Percentiles rank a stretch among this genome's conserved stretches.
These are phyloP conservation scores for Dolichallabes microphthalmus DNA, from an alignment of 2,113 vertebrate genomes.

Conservation along the genomic window DNA sequence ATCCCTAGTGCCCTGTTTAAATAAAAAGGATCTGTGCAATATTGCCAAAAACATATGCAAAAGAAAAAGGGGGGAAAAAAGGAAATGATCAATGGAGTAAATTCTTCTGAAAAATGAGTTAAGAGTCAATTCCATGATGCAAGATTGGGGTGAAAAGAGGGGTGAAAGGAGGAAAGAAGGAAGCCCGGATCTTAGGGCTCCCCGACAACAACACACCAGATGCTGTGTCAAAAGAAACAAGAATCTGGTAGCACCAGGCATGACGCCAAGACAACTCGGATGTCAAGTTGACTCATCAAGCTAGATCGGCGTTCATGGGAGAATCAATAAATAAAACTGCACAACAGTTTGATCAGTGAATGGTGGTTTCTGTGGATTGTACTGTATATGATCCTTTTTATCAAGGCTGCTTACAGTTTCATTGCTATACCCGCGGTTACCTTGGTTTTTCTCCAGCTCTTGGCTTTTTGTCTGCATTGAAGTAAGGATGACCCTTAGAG, in stretches of 20 bases:
- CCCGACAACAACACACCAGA: conserved; percentile 47
- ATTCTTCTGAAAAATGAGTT: not conserved
- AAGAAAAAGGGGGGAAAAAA: not conserved
- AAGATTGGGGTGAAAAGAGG: not conserved
- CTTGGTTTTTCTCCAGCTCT: conserved; percentile 79
- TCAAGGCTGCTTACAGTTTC: not conserved
- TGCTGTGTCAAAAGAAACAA: conserved; percentile 24
- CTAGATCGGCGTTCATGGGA: not conserved
- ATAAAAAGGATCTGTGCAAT: conserved; percentile 11
- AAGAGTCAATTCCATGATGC: conserved; percentile 4
- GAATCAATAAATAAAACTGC: conserved; percentile 12
- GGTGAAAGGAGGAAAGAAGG: conserved; percentile 7
- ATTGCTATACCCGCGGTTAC: conserved; percentile 64
- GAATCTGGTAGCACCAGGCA: conserved; percentile 23
- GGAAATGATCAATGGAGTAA: not conserved
- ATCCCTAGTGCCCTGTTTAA: conserved; percentile 17
- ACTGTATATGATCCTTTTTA: not conserved
- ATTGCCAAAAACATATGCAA: conserved; percentile 16
- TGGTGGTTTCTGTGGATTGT: not conserved
- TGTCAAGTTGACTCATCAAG: conserved; percentile 62
- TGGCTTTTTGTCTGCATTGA: conserved; percentile 86
- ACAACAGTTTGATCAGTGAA: not conserved
- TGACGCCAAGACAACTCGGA: conserved; percentile 40
- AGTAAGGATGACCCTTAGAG: conserved; percentile 88
- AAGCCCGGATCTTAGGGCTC: conserved; percentile 18